Base-by-base conservation (phyloP, 2,888 invertebrate species). In the Panzeria rudis region DNA sequence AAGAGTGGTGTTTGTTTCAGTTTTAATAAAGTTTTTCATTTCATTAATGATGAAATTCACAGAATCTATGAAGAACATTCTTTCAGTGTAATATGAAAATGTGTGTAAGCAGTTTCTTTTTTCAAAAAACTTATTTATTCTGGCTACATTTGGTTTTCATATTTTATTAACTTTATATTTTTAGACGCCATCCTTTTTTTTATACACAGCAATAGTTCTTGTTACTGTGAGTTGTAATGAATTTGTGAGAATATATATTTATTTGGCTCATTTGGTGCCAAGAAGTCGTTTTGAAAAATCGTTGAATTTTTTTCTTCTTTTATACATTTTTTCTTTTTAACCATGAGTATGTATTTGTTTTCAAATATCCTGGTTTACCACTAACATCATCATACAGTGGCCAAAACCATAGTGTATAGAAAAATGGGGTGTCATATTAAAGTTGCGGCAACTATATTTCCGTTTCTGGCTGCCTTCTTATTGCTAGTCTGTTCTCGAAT, bases 261-360 rank as follows among this genome's bases (percentile, higher is more conserved):
- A 44, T 35, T 69, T 44, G 11, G 59, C 7, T 71, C 61, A 25
- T 81, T 78, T 82, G 79, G 86, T 84, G 86, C 83, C 86, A 84
- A 80, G 79, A 77, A 82, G 84, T 82, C 82, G 79, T 54, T 80
- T 69, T 44, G 84, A 29, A 87, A 62, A 82, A 68, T 11, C 13
- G 41, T 76, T 82, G 17, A 56, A 29, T 0, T 8, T 59, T 29
- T 71, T 56, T n/a, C n/a, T 44, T 44, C 4, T 6, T 25, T 25
- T 17, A 2, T 13, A 17, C 50, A 50, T 41, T 38, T 52, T n/a
- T 71, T n/a, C 29, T 25, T 41, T 56, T 23, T 6, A 9, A 25
- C 44, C 15, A 72, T 3, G 35, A 61, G 61, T 35, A 41, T 54
- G 13, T 54, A 17, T 41, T 71, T 71, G 44, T 59, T 59, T 47